Evolutionary conservation across 2,797 vertebrate species (phyloP).

Genomic region (Cheirogaleus major): DNA sequence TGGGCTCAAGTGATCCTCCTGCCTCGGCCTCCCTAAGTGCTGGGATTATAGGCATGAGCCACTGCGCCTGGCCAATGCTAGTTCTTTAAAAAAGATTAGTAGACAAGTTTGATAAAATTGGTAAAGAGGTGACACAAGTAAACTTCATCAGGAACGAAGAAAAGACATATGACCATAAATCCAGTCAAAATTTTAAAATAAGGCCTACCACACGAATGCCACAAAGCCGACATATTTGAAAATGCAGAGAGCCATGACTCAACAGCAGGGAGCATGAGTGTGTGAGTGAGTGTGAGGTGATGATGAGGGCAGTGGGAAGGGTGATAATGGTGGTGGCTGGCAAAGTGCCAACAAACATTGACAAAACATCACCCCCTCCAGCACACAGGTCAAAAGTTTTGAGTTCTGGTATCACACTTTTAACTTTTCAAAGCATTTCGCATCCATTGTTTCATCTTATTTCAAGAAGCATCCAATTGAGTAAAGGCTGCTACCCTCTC

Average conservation of each 20-base stretch:
- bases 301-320: neutral
- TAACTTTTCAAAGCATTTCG: neutral
- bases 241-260: neutral
- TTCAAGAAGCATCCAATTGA: constrained; percentile 25
- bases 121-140: neutral
- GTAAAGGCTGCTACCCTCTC: neutral
- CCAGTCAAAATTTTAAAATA: neutral
- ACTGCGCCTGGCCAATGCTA: neutral
- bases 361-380: neutral
- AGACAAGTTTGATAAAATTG: neutral
- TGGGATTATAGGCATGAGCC: neutral
- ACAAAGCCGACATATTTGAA: neutral
- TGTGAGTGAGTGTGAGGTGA: neutral
- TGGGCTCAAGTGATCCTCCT: too few species aligned
- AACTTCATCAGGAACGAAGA: neutral
- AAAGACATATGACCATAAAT: neutral
- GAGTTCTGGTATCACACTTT: neutral
- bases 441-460: neutral
- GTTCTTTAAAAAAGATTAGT: neutral
- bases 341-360: neutral
- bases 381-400: neutral
- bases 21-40: too few species aligned
- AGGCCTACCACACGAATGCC: neutral
- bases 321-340: neutral
- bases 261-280: accelerated